Evolutionary conservation across 2,888 invertebrate genomes (phyloP).

Genomic region (Epinotia ramella): DNA sequence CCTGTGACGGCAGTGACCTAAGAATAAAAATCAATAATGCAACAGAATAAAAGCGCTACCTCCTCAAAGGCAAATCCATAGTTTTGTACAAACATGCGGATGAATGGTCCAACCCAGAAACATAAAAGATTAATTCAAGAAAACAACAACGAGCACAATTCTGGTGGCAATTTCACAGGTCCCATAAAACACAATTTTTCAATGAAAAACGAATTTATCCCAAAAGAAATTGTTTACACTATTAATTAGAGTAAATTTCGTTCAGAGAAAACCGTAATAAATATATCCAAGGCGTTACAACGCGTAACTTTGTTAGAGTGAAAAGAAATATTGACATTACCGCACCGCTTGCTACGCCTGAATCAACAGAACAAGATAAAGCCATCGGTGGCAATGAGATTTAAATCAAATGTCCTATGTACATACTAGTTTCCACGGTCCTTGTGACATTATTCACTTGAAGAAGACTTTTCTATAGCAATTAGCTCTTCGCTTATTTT

Average conservation of each 20-base stretch:
- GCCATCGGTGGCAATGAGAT: constrained; percentile 8
- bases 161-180: neutral
- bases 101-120: too few relatives aligned
- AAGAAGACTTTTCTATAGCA: constrained; percentile 10
- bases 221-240: constrained; percentile 5
- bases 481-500: constrained; percentile 17
- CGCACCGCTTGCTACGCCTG: constrained; percentile 29
- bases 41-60: too few relatives aligned
- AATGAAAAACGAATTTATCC: neutral
- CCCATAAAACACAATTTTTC: neutral
- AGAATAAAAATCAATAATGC: too few relatives aligned
- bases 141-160: too few relatives aligned
- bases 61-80: too few relatives aligned
- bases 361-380: constrained; percentile 30
- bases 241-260: constrained; percentile 12
- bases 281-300: constrained; percentile 28
- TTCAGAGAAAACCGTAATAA: constrained; percentile 22
- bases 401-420: constrained; percentile 28
- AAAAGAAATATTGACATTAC: constrained; percentile 36
- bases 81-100: too few relatives aligned
- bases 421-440: neutral
- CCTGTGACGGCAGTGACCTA: too few relatives aligned
- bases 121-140: too few relatives aligned
- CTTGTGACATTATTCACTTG: constrained; percentile 1
- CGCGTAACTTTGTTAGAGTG: constrained; percentile 28